Conservation (phyloP, 2,797 vertebrate genomes). For the Lophius americanus region DNA sequence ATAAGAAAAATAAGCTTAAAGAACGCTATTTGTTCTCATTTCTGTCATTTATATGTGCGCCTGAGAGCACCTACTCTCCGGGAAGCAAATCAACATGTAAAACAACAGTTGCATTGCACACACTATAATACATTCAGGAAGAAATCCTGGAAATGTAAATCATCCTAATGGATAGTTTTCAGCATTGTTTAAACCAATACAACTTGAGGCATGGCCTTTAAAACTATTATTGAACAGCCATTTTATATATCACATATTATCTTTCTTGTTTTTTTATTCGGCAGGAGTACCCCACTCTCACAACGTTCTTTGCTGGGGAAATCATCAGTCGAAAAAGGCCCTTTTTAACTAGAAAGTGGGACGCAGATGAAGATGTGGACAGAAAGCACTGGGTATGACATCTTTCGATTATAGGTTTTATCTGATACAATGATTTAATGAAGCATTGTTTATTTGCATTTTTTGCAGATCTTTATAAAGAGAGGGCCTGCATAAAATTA, state of each 20-base stretch:
- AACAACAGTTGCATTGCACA: too few relatives aligned
- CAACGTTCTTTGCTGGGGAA: constrained; percentile 98
- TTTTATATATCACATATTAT: background rate
- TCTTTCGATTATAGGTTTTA: constrained; percentile 48
- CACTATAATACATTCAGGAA: too few relatives aligned
- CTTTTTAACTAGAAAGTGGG: constrained; percentile 98
- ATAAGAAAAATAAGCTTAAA: background rate
- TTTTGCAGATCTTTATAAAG: too few relatives aligned
- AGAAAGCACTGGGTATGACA: constrained; percentile 95
- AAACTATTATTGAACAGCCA: background rate
- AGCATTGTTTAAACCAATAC: background rate
- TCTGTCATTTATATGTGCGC: background rate
- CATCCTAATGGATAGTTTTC: background rate
- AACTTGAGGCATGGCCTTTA: background rate
- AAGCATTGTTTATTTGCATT: too few relatives aligned
- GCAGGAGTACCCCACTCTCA: constrained; percentile 95
- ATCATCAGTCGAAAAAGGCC: constrained; percentile 96
- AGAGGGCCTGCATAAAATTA: too few relatives aligned
- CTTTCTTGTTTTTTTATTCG: constrained; percentile 13
- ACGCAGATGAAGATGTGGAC: constrained; percentile 97
- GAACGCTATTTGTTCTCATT: background rate
- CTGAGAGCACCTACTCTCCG: background rate
- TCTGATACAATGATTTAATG: too few relatives aligned
- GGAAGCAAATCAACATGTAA: background rate
- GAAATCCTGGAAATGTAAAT: constrained; percentile 7